Conservation (phyloP, 2,888 invertebrate species). For the Phanerotoma sp. region DNA sequence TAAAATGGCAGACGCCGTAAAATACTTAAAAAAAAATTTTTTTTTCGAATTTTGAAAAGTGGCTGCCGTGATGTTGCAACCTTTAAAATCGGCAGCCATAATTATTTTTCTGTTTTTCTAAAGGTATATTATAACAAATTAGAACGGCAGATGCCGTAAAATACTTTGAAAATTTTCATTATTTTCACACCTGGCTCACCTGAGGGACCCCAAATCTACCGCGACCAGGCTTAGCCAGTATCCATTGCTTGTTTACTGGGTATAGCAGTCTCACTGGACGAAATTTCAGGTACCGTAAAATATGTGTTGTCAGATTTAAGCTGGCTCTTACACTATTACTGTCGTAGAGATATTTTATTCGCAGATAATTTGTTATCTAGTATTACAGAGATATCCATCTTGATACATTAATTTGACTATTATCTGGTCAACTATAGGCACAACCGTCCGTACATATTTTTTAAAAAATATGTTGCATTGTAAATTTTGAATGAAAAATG, state of each 20-base stretch:
- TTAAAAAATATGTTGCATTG: too few relatives aligned
- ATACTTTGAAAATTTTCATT: slow-evolving; percentile 1
- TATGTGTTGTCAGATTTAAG: too few relatives aligned
- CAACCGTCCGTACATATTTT: too few relatives aligned
- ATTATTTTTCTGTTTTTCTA: not conserved
- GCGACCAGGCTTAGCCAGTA: not conserved
- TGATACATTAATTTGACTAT: too few relatives aligned
- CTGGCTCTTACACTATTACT: too few relatives aligned
- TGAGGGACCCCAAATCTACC: slow-evolving; percentile 1
- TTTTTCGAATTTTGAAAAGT: slow-evolving; percentile 4
- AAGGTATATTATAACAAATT: not conserved
- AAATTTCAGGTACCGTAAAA: too few relatives aligned
- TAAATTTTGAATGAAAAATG: too few relatives aligned
- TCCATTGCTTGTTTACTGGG: not conserved
- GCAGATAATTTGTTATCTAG: too few relatives aligned
- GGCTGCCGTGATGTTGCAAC: not conserved
- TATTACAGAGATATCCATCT: too few relatives aligned
- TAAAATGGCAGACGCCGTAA: slow-evolving; percentile 2
- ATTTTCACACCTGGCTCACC: slow-evolving; percentile 2
- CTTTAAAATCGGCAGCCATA: not conserved
- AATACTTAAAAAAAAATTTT: slow-evolving; percentile 1
- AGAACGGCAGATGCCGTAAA: not conserved
- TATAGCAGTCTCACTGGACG: not conserved
- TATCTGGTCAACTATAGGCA: too few relatives aligned
- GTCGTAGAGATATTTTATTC: too few relatives aligned